Base-by-base conservation (phyloP, 2,113 vertebrate genomes). In the Caranx melampygus region DNA sequence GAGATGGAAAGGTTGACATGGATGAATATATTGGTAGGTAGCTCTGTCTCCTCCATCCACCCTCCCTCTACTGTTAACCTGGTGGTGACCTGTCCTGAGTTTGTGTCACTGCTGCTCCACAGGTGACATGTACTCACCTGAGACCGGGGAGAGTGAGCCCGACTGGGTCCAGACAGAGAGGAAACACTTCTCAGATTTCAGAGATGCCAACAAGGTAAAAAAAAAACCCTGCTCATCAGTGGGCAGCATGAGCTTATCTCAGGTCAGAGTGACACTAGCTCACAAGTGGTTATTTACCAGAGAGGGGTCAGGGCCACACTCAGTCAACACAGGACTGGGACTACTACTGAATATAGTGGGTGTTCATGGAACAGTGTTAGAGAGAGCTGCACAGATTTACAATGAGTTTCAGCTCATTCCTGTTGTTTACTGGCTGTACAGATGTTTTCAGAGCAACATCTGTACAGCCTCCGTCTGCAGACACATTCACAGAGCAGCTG, bases 21-120 rank as follows among this genome's bases (percentile, higher is more conserved):
- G 57, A 95, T 0, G 97, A 98, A 82, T 98, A 97, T 78, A 97
- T 98, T 0, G 96, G 97, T 97, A 85, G 80, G 94, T 68, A 14
- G 21, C 7, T 51, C 5, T 2, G 0, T 3, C 16, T 31, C n/a
- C 47, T 34, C 0, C 3, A 0, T 49, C 12, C 34, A 21, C 59
- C 9, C 1, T 44, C 3, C 18, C 26, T 58, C n/a, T 10, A 6
- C 45, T 34, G 40, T 11, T 7, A 12, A 42, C 4, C 35, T 40
- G 51, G 16, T 34, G 34, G 55, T 4, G 2, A n/a, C 42, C 6
- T 33, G 42, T 62, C 8, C 37, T 75, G 14, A 68, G n/a, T 62
- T 6, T 75, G 12, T 67, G 37, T 54, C 20, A 5, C 40, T 81
- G 51, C 44, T 65, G 31, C 44, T 69, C 72, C 49, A 16, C 87